A percentile compares a stretch with the other conserved stretches of the same genome.
phyloP scores from a whole-genome alignment of 2,113 vertebrate species.

The Epinephelus cyanopodus region DNA sequence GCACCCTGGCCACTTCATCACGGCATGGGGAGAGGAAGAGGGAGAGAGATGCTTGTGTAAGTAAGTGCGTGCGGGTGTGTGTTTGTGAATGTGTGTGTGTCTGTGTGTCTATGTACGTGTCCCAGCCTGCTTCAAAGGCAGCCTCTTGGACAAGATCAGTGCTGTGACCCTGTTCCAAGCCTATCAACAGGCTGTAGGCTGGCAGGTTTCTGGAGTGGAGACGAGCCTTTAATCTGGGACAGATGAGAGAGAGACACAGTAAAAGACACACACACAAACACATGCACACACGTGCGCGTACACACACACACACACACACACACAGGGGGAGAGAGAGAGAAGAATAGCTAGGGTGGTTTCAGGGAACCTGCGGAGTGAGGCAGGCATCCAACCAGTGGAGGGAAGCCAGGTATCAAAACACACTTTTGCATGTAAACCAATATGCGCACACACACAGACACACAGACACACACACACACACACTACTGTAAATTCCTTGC shows the following conservation, averaged over 20 bases:
- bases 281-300: too few relatives aligned
- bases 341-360: conserved; percentile 16
- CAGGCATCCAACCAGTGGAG: background rate
- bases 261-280: background rate
- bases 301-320: too few relatives aligned
- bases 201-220: conserved; percentile 75
- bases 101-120: conserved; percentile 44
- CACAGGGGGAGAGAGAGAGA: background rate
- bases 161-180: conserved; percentile 78
- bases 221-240: conserved; percentile 78
- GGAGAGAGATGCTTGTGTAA: conserved; percentile 24
- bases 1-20: conserved; percentile 68
- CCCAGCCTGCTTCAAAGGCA: conserved; percentile 78
- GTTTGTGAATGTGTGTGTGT: conserved; percentile 17
- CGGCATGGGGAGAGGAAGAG: conserved; percentile 47
- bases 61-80: conserved; percentile 22
- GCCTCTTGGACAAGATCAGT: conserved; percentile 79
- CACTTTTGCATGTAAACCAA: background rate
- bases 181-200: conserved; percentile 79
- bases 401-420: conserved; percentile 29
- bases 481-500: background rate
- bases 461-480: background rate
- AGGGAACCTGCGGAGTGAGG: conserved; percentile 29
- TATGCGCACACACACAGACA: background rate
- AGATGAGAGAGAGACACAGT: conserved; percentile 58